phyloP scores from a whole-genome alignment of 2,113 vertebrate species.

The Mastomys coucha region DNA sequence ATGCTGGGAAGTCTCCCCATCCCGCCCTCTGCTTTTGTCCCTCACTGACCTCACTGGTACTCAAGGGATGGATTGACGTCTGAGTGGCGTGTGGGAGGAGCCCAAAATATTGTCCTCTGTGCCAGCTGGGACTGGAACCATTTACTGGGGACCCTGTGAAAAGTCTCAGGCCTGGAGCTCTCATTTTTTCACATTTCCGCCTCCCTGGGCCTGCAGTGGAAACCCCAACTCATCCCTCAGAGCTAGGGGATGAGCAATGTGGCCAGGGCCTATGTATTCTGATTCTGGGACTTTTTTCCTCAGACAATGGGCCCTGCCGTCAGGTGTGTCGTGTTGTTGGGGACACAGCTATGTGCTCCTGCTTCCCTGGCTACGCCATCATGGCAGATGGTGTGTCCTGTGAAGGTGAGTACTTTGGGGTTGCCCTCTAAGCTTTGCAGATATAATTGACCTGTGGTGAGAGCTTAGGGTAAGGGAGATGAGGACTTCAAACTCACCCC shows the following conservation, averaged over 20 bases:
- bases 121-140: fast-evolving
- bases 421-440: fast-evolving
- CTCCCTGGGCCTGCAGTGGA: not conserved
- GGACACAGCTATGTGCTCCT: conserved; percentile 89
- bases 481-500: fast-evolving
- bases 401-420: conserved; percentile 88
- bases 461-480: not conserved
- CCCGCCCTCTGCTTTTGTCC: not conserved
- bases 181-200: not conserved
- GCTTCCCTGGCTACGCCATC: conserved; percentile 91
- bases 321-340: conserved; percentile 88
- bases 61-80: not conserved
- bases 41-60: not conserved
- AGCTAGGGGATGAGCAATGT: not conserved
- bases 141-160: not conserved
- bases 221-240: not conserved
- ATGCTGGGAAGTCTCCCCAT: not conserved
- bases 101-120: not conserved
- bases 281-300: not conserved
- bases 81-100: not conserved
- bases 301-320: conserved; percentile 92
- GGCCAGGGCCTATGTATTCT: not conserved
- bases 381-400: conserved; percentile 91
- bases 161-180: not conserved
- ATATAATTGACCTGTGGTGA: not conserved